Evolutionary conservation across 2,888 invertebrate genomes (phyloP).

Genomic region (Erpobdella octoculata): DNA sequence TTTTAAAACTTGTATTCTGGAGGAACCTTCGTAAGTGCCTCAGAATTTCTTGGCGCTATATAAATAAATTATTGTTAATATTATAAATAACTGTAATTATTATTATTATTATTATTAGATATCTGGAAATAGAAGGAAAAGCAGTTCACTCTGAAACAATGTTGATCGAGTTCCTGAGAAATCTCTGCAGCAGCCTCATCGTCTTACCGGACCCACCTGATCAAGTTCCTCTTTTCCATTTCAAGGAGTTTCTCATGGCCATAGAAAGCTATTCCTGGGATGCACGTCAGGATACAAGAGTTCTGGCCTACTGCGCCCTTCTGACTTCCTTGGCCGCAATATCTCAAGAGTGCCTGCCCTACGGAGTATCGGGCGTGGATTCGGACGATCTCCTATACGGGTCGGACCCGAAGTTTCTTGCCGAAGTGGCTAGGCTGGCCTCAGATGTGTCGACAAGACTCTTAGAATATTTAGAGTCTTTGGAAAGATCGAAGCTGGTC

Average conservation of each 20-base stretch:
- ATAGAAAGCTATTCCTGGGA: conserved; percentile 57
- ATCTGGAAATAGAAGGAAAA: conserved; percentile 67
- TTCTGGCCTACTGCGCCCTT: conserved; percentile 66
- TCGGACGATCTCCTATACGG: conserved; percentile 88
- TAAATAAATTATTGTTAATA: too few relatives aligned
- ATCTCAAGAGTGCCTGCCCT: conserved; percentile 73
- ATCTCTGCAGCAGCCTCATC: conserved; percentile 73
- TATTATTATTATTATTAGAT: conserved; percentile 41
- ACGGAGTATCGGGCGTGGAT: conserved; percentile 75
- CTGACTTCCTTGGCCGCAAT: conserved; percentile 71
- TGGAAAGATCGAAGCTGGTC: not conserved
- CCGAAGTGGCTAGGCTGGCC: conserved; percentile 61
- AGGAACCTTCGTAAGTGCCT: too few relatives aligned
- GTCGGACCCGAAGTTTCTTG: conserved; percentile 74
- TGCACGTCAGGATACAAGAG: conserved; percentile 59
- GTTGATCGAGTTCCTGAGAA: conserved; percentile 55
- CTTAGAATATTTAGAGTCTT: not conserved
- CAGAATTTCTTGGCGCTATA: too few relatives aligned
- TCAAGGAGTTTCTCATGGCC: conserved; percentile 71
- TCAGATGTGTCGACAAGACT: not conserved
- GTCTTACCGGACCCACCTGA: conserved; percentile 86
- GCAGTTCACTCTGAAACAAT: conserved; percentile 61
- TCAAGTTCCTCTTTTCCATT: conserved; percentile 72
- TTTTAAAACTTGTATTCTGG: too few relatives aligned
- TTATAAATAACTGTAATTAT: too few relatives aligned